Percentiles rank a stretch among this genome's conserved stretches.
phyloP scores from a whole-genome alignment of 1,140 invertebrate genomes.

The Notospermus geniculatus region DNA sequence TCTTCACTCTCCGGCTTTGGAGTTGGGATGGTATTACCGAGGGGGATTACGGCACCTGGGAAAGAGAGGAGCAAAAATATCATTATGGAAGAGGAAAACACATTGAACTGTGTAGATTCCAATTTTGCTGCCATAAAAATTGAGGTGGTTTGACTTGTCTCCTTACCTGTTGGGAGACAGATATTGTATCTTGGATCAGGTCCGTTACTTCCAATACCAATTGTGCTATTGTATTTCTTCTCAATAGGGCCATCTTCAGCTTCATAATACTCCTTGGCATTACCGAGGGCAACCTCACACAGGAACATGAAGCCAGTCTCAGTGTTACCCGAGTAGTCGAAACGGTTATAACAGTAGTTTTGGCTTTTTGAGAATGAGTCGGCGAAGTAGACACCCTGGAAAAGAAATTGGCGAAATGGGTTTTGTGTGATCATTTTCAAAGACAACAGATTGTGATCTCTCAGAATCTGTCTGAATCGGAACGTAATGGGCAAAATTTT shows the following conservation, averaged over 20 bases:
- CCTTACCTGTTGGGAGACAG: slow-evolving; percentile 40
- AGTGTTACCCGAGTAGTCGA: slow-evolving; percentile 13
- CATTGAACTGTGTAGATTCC: neutral
- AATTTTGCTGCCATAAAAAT: neutral
- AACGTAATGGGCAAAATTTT: neutral
- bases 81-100: neutral
- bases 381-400: slow-evolving; percentile 56
- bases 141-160: too few relatives aligned
- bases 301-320: slow-evolving; percentile 36
- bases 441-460: slow-evolving; percentile 8
- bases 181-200: slow-evolving; percentile 43
- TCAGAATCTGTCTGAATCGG: neutral
- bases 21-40: slow-evolving; percentile 28
- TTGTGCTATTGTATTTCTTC: slow-evolving; percentile 41
- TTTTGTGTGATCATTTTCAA: too few relatives aligned
- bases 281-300: slow-evolving; percentile 54
- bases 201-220: slow-evolving; percentile 34
- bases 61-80: slow-evolving; percentile 17
- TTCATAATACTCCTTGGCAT: slow-evolving; percentile 32
- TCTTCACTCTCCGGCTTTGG: slow-evolving; percentile 25
- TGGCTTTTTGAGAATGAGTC: slow-evolving; percentile 54
- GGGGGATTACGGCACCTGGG: slow-evolving; percentile 44
- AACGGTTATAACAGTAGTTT: slow-evolving; percentile 40
- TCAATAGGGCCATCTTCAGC: slow-evolving; percentile 25
- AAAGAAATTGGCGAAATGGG: too few relatives aligned